A percentile compares a stretch with the other conserved stretches of the same genome.
These are phyloP conservation scores for Ptychoptera albimana DNA, from an alignment of 2,888 invertebrate genomes.

Conservation along the genomic window DNA sequence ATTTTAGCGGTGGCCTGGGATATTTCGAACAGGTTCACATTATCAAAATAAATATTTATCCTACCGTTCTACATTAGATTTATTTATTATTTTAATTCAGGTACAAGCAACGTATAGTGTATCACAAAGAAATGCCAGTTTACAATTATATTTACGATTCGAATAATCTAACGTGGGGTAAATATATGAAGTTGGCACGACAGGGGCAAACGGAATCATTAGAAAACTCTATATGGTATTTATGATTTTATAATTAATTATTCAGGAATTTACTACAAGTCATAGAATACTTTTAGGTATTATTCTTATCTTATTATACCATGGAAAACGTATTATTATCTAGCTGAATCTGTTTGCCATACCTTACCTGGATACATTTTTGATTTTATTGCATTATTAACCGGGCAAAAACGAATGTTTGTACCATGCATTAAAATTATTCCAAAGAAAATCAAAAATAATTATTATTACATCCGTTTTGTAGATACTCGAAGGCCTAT, in stretches of 20 bases:
- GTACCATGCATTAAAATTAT: constrained; percentile 10
- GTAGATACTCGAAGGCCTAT: constrained; percentile 26
- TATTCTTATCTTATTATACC: constrained; percentile 31
- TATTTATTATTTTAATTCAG: background rate
- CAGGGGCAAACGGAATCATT: constrained; percentile 30
- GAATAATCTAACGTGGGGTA: constrained; percentile 31
- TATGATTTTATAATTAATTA: too few species aligned
- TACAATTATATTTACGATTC: constrained; percentile 30
- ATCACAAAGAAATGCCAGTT: constrained; percentile 24
- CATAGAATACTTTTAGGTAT: too few species aligned
- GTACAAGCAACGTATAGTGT: background rate
- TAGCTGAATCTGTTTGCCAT: constrained; percentile 28
- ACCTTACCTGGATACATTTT: constrained; percentile 30
- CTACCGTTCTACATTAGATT: background rate
- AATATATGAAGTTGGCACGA: constrained; percentile 29
- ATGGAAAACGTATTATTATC: constrained; percentile 27
- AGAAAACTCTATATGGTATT: constrained; percentile 30
- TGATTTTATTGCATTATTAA: constrained; percentile 29
- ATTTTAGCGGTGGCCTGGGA: constrained; percentile 32
- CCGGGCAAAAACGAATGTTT: constrained; percentile 31
- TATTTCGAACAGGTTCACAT: constrained; percentile 24
- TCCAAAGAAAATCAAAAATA: background rate
- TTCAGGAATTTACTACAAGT: too few species aligned
- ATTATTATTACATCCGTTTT: background rate
- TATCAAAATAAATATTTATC: background rate